Evolutionary conservation across 2,888 invertebrate species (phyloP).

Genomic region (Parasteatoda lunata): DNA sequence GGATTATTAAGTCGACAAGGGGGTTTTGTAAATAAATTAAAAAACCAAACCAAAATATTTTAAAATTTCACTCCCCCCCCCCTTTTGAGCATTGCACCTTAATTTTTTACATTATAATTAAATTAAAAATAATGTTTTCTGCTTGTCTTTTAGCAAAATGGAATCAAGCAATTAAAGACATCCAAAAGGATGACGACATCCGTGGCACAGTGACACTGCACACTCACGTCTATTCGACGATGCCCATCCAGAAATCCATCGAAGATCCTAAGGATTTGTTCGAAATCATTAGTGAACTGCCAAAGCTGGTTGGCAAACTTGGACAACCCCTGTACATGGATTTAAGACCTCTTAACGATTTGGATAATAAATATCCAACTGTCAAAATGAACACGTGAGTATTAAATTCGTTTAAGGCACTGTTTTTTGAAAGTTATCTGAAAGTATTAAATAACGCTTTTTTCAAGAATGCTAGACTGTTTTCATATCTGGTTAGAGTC

Average conservation of each 20-base stretch:
- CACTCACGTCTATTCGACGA: constrained; percentile 37
- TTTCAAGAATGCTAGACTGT: too few relatives aligned
- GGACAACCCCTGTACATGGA: constrained; percentile 54
- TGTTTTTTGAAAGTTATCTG: too few relatives aligned
- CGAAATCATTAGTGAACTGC: constrained; percentile 10
- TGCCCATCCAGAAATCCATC: background rate
- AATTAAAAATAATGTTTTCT: too few relatives aligned
- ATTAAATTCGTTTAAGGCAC: background rate
- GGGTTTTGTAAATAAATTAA: too few relatives aligned
- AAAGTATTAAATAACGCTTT: too few relatives aligned
- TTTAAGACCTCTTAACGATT: constrained; percentile 30
- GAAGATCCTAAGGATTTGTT: constrained; percentile 6
- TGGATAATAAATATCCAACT: constrained; percentile 12
- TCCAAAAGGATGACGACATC: constrained; percentile 28
- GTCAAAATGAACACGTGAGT: constrained; percentile 41
- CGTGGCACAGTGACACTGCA: constrained; percentile 26
- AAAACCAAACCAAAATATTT: too few relatives aligned
- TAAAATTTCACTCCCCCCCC: too few relatives aligned
- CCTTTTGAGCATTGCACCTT: too few relatives aligned
- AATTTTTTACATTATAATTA: too few relatives aligned
- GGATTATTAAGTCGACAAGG: too few relatives aligned
- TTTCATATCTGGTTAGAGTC: too few relatives aligned
- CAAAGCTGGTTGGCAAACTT: background rate
- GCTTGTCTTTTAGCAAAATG: background rate
- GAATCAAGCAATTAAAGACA: constrained; percentile 28